A percentile compares a stretch with the other conserved stretches of the same genome.
Conservation (phyloP, 2,888 invertebrate species). For the Tromatobia lineatoria region DNA sequence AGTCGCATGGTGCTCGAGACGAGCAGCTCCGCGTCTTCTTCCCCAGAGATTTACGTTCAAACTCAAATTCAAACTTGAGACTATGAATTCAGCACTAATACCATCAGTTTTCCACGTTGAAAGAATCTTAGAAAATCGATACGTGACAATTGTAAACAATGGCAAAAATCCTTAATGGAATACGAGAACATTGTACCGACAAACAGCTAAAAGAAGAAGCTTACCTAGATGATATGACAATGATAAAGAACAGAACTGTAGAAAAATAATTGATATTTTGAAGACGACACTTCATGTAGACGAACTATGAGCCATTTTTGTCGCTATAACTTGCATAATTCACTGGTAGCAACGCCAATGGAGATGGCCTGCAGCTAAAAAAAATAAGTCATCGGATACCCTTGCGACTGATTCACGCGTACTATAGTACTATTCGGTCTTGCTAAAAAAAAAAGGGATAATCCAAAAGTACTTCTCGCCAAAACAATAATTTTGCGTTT, state of each 20-base stretch:
- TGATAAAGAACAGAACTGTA: conserved; percentile 19
- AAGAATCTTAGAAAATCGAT: not conserved
- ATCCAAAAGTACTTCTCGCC: not conserved
- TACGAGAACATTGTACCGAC: conserved; percentile 20
- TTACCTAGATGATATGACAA: conserved; percentile 55
- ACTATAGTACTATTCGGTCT: too few relatives aligned
- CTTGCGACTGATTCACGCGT: too few relatives aligned
- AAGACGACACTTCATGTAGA: not conserved
- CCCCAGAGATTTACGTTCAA: too few relatives aligned
- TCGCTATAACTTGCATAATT: not conserved
- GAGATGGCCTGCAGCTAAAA: not conserved
- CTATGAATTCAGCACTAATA: too few relatives aligned
- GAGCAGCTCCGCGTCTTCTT: too few relatives aligned
- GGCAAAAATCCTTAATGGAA: not conserved
- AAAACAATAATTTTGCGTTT: not conserved
- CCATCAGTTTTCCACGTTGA: not conserved
- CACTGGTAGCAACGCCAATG: not conserved
- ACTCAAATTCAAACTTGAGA: too few relatives aligned
- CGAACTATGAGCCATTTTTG: not conserved
- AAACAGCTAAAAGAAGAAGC: conserved; percentile 39
- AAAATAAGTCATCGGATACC: not conserved
- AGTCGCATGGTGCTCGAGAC: too few relatives aligned
- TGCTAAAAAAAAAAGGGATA: not conserved
- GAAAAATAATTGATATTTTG: conserved; percentile 12
- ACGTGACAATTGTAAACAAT: not conserved